Evolutionary conservation across 2,888 invertebrate genomes (phyloP).

Genomic region (Mythimna loreyi): DNA sequence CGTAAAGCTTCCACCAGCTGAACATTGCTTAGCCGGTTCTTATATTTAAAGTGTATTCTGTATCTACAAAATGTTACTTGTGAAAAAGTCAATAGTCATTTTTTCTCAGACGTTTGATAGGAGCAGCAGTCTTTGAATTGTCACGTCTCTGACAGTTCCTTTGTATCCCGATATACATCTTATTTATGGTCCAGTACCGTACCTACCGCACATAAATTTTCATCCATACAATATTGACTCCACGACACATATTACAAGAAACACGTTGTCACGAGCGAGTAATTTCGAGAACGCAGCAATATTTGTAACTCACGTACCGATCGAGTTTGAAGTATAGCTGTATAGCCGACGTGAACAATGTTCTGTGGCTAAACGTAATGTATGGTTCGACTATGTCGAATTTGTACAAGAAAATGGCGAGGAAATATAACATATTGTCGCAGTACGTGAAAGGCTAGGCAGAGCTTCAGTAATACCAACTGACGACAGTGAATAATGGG

Average conservation of each 20-base stretch:
- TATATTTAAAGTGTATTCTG: too few relatives aligned
- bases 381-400: conserved; percentile 53
- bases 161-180: conserved; percentile 10
- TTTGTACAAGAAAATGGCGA: conserved; percentile 47
- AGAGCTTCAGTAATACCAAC: conserved; percentile 5
- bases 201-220: conserved; percentile 35
- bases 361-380: conserved; percentile 61
- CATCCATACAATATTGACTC: conserved; percentile 45
- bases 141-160: background rate
- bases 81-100: background rate
- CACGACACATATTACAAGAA: conserved; percentile 67
- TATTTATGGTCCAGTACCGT: conserved; percentile 13
- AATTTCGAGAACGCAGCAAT: conserved; percentile 75
- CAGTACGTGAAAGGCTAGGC: conserved; percentile 16
- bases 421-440: conserved; percentile 31
- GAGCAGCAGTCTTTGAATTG: background rate
- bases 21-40: too few relatives aligned
- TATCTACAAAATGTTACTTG: too few relatives aligned
- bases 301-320: conserved; percentile 66
- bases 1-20: too few relatives aligned
- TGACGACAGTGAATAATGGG: background rate
- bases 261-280: conserved; percentile 77
- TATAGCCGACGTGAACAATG: conserved; percentile 65
- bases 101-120: background rate
- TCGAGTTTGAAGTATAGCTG: conserved; percentile 70